Conservation (phyloP, 2,888 invertebrate species). For the Sesia apiformis region DNA sequence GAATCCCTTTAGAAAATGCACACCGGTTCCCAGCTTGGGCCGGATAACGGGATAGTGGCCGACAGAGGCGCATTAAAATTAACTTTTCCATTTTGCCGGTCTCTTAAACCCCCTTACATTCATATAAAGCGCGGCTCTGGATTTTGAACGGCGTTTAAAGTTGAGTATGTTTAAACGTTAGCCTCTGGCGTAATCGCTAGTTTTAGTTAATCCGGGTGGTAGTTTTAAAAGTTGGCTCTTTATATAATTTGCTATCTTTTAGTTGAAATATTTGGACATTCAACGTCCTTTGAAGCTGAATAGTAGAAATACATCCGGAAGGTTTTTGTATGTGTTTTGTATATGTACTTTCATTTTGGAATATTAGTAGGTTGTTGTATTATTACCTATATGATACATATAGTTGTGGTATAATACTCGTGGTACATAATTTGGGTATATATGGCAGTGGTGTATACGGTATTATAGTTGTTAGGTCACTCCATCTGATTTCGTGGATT, state of each 20-base stretch:
- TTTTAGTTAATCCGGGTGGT: neutral
- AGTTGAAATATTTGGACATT: too few relatives aligned
- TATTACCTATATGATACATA: too few relatives aligned
- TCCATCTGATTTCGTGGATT: too few relatives aligned
- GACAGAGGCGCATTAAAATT: constrained; percentile 37
- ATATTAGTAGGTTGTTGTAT: too few relatives aligned
- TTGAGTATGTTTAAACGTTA: neutral
- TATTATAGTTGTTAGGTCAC: too few relatives aligned
- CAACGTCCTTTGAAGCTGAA: too few relatives aligned
- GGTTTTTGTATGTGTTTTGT: too few relatives aligned
- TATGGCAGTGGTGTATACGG: too few relatives aligned
- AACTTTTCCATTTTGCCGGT: constrained; percentile 42
- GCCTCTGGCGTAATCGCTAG: neutral
- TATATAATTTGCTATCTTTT: neutral
- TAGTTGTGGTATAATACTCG: too few relatives aligned
- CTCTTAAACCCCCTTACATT: constrained; percentile 23
- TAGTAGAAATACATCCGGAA: too few relatives aligned
- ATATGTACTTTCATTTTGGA: too few relatives aligned
- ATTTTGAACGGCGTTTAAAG: constrained; percentile 3
- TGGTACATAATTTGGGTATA: too few relatives aligned
- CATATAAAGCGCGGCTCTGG: constrained; percentile 15
- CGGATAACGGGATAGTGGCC: constrained; percentile 35
- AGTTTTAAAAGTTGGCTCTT: neutral
- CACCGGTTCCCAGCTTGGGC: constrained; percentile 14
- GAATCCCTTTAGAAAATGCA: constrained; percentile 31